Conservation (phyloP, 1,140 invertebrate genomes). For the Gryllus bimaculatus region DNA sequence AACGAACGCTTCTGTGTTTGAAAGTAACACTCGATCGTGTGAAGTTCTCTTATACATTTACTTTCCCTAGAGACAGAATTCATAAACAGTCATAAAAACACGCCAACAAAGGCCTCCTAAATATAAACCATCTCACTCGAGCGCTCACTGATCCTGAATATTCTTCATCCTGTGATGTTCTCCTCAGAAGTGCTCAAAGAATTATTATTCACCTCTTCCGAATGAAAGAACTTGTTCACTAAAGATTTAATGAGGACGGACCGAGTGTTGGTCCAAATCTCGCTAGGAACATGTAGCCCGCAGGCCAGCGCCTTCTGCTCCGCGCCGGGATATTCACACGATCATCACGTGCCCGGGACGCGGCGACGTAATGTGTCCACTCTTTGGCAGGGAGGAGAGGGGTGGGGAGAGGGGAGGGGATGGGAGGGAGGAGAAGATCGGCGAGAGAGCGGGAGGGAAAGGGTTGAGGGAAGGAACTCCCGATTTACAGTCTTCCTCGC, state of each 20-base stretch:
- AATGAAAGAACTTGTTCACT: background rate
- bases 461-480: no score
- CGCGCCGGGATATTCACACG: background rate
- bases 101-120: background rate
- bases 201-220: background rate
- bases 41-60: background rate
- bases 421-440: no score
- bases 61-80: background rate
- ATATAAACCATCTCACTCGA: no score
- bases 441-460: no score
- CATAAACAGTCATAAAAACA: background rate
- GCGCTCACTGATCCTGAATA: background rate
- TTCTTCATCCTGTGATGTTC: background rate
- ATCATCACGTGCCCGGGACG: background rate
- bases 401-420: no score
- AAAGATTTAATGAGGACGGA: background rate
- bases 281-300: background rate
- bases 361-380: background rate
- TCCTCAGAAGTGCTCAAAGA: background rate
- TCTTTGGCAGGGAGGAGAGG: no score
- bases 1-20: no score
- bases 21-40: no score
- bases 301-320: background rate
- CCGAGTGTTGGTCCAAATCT: background rate
- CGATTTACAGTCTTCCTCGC: background rate